Percentiles rank a stretch among this genome's conserved stretches.
Evolutionary conservation across 2,797 vertebrate genomes (phyloP).

Genomic region (Gallinago stenura): DNA sequence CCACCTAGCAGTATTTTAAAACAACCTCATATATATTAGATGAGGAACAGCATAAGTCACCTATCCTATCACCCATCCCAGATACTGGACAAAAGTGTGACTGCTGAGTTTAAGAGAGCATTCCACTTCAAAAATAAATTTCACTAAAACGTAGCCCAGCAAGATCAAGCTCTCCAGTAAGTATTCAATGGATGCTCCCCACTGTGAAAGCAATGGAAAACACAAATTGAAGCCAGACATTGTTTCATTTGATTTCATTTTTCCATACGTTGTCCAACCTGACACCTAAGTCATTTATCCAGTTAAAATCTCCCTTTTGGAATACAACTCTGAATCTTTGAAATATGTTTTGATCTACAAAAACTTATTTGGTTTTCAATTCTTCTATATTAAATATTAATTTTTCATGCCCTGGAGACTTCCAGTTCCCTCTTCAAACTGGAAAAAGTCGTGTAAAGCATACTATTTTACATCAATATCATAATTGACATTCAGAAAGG

Average conservation of each 20-base stretch:
- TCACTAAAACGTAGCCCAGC: neutral
- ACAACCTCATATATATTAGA: neutral
- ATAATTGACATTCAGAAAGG: neutral
- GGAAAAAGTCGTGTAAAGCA: neutral
- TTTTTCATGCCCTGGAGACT: neutral
- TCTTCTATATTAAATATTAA: neutral
- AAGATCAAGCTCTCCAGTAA: neutral
- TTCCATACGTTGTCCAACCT: neutral
- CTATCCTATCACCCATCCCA: neutral
- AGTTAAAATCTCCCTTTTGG: neutral
- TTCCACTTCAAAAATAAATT: neutral
- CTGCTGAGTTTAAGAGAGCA: neutral
- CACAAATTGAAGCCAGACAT: neutral
- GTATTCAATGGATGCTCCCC: too few relatives aligned
- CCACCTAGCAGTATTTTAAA: neutral
- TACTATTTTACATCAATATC: neutral
- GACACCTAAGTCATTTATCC: neutral
- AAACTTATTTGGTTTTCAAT: neutral
- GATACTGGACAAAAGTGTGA: neutral
- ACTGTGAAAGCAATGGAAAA: neutral
- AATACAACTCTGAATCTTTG: neutral
- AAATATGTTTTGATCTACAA: neutral
- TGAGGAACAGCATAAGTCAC: neutral
- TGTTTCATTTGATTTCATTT: neutral
- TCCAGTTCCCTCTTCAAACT: neutral